Base-by-base conservation (phyloP, 2,888 invertebrate species). In the Drosophila lacicola region DNA sequence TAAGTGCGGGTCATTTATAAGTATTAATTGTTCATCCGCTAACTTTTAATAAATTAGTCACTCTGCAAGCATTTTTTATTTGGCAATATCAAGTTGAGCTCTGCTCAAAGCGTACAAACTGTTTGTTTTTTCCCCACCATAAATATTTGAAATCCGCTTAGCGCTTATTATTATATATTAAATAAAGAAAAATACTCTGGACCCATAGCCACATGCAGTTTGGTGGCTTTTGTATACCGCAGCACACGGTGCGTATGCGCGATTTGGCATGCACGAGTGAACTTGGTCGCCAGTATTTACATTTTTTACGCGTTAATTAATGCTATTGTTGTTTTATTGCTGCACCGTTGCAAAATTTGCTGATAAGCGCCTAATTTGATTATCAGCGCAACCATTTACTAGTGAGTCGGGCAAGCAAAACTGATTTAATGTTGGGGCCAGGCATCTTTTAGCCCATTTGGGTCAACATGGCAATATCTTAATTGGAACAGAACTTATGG, bases 251-350 rank as follows among this genome's bases (percentile, higher is more conserved):
- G 87, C 87, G 84, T 88, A 78, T 88, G 44, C 68, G 81, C 68
- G 49, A 83, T 82, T 84, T 61, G 62, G 21, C 69, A 83, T 70
- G 84, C 87, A 83, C 75, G 80, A 83, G 70, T 83, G 67, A 71
- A 50, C 46, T 51, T 68, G 66, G 58, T 67, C 53, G 62, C 45
- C 46, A 47, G 47, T 56, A 33, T 14, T 42, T 50, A 42, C 17
- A 45, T 71, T 69, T 70, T 68, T 61, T 56, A 25, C 49, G 4
- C 56, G 49, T 70, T 74, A 78, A 83, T 75, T 78, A 51, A 50
- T 56, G 41, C 64, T 50, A 74, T 79, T 71, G 51, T 78, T 71
- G 69, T 69, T 13, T 56, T 25, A 14, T 17, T 25, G 8, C 10
- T 55, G 64, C 57, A 57, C 13, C 37, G 46, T 58, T 69, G 68